A percentile compares a stretch with the other conserved stretches of the same genome.
Evolutionary conservation across 2,888 invertebrate species (phyloP).

Genomic region (Abrostola triplasia): DNA sequence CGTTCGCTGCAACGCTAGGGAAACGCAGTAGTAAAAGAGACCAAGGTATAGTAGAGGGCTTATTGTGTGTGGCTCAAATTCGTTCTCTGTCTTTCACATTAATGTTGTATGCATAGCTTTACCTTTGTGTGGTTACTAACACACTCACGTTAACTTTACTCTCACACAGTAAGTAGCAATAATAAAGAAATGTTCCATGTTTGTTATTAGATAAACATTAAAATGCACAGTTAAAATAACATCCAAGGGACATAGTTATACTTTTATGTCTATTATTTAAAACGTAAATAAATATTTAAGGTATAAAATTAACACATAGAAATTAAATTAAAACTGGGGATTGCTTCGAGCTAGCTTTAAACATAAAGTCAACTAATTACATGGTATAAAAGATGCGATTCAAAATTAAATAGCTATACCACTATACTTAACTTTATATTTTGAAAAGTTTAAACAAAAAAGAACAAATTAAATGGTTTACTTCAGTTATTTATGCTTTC

Average conservation of each 20-base stretch:
- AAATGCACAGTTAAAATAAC: neutral
- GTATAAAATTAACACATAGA: no score
- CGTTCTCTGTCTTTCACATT: constrained; percentile 66
- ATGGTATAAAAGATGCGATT: no score
- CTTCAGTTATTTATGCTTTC: constrained; percentile 33
- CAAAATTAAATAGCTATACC: no score
- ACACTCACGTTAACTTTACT: constrained; percentile 46
- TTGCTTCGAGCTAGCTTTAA: neutral
- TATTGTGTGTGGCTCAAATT: constrained; percentile 46
- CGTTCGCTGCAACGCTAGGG: constrained; percentile 22
- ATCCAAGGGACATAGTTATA: neutral
- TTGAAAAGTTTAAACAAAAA: neutral
- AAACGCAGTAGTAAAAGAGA: constrained; percentile 44
- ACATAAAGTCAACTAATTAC: neutral
- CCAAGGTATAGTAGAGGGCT: constrained; percentile 56
- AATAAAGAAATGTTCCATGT: constrained; percentile 22
- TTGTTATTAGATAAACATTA: constrained; percentile 8
- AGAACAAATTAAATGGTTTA: neutral
- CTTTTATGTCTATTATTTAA: no score
- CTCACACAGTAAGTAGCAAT: constrained; percentile 26
- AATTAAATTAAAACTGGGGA: no score
- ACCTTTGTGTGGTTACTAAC: constrained; percentile 31
- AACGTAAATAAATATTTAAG: no score
- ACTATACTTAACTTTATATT: neutral
- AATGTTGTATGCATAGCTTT: constrained; percentile 44